Evolutionary conservation across 2,888 invertebrate species (phyloP).

Genomic region (Phorcus lineatus): DNA sequence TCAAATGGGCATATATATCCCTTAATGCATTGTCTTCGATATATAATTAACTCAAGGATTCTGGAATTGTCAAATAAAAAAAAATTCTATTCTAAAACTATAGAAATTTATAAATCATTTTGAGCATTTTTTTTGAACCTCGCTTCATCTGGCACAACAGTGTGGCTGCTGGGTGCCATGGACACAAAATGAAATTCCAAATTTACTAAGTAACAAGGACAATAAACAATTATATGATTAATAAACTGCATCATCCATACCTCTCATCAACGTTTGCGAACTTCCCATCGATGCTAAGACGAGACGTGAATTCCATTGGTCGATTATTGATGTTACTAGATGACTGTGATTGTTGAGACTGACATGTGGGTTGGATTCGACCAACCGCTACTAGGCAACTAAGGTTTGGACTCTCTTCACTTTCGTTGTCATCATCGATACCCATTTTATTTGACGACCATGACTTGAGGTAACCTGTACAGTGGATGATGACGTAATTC

Average conservation of each 20-base stretch:
- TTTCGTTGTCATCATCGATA: slow-evolving; percentile 82
- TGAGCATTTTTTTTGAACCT: no score
- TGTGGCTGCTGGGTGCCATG: no score
- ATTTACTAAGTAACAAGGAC: no score
- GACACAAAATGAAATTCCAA: no score
- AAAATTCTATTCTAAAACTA: no score
- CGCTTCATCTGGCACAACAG: no score
- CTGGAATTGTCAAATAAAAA: no score
- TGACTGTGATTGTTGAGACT: slow-evolving; percentile 76
- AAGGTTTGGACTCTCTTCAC: slow-evolving; percentile 82
- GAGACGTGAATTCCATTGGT: slow-evolving; percentile 82
- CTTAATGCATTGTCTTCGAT: no score
- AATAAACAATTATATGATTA: no score
- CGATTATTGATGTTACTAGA: slow-evolving; percentile 53
- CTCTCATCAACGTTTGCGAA: slow-evolving; percentile 94
- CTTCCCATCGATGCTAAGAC: slow-evolving; percentile 93
- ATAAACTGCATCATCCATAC: slow-evolving; percentile 77
- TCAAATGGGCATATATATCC: no score
- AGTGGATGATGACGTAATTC: slow-evolving; percentile 89
- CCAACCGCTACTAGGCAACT: slow-evolving; percentile 94
- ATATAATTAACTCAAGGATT: no score
- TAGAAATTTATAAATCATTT: no score
- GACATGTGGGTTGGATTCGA: slow-evolving; percentile 82
- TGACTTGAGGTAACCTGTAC: slow-evolving; percentile 93
- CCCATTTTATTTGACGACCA: slow-evolving; percentile 89